Percentiles rank a stretch among this genome's conserved stretches.
These are phyloP conservation scores for Cuculus canorus DNA, from an alignment of 2,797 vertebrate species.

Conservation along the genomic window DNA sequence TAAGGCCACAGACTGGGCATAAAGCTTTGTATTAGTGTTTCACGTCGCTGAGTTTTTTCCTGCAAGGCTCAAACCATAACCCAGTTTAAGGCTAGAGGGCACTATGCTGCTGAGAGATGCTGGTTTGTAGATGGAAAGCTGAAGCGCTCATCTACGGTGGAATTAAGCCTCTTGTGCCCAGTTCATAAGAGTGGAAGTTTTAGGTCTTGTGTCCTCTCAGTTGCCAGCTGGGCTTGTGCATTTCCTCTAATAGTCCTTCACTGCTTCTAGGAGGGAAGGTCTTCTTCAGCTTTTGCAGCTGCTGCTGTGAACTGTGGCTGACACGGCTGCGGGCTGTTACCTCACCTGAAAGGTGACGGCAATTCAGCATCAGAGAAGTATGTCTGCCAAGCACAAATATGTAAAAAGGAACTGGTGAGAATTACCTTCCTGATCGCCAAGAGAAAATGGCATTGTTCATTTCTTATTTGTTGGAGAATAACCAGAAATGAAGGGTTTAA, in stretches of 20 bases:
- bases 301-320: background rate
- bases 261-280: background rate
- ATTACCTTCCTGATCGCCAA: rapidly evolving
- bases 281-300: background rate
- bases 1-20: background rate
- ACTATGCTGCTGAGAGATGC: slow-evolving; percentile 39
- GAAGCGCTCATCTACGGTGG: background rate
- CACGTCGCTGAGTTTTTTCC: background rate
- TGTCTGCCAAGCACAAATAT: background rate
- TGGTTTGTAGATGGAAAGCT: background rate
- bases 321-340: background rate
- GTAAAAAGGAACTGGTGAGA: background rate
- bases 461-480: background rate
- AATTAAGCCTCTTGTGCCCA: background rate
- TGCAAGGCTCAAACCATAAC: background rate
- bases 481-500: background rate
- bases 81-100: slow-evolving; percentile 55
- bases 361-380: background rate
- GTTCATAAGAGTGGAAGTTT: background rate
- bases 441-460: background rate
- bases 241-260: background rate
- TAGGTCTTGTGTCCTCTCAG: background rate
- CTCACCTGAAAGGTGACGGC: background rate
- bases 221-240: background rate
- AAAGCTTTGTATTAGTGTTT: background rate